A percentile compares a stretch with the other conserved stretches of the same genome.
These are phyloP conservation scores for Hybos culiciformis DNA, from an alignment of 2,888 invertebrate species.

Conservation along the genomic window DNA sequence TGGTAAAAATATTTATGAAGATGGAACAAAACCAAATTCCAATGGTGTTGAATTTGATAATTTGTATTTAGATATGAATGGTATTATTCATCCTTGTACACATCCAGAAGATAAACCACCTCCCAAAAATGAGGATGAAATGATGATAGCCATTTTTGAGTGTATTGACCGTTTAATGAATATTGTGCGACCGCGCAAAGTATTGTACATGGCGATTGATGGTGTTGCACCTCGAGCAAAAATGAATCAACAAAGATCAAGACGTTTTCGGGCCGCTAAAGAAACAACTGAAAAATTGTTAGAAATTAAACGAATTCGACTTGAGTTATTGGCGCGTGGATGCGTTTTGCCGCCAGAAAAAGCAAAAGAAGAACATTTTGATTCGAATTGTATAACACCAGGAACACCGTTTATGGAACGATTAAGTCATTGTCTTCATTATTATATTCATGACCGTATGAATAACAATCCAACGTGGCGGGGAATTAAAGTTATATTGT, in stretches of 20 bases:
- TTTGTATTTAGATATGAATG: conserved; percentile 98
- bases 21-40: conserved; percentile 81
- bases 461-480: conserved; percentile 94
- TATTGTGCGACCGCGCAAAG: conserved; percentile 81
- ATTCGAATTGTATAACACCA: conserved; percentile 98
- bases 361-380: conserved; percentile 86
- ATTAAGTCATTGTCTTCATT: conserved; percentile 61
- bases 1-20: conserved; percentile 62
- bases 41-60: conserved; percentile 97
- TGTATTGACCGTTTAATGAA: conserved; percentile 91
- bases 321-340: conserved; percentile 58
- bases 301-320: conserved; percentile 67
- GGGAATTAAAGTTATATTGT: conserved; percentile 86
- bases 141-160: conserved; percentile 99
- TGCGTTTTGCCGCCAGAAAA: conserved; percentile 73
- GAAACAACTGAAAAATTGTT: conserved; percentile 79
- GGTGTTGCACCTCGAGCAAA: conserved; percentile 98
- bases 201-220: conserved; percentile 99
- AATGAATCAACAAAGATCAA: conserved; percentile 98
- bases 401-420: conserved; percentile 97
- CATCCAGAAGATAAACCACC: conserved; percentile 98
- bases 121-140: conserved; percentile 97
- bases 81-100: conserved; percentile 98
- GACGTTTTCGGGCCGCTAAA: conserved; percentile 92
- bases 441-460: conserved; percentile 38